phyloP scores from a whole-genome alignment of 2,797 vertebrate genomes.

The Xenentodon cancila region DNA sequence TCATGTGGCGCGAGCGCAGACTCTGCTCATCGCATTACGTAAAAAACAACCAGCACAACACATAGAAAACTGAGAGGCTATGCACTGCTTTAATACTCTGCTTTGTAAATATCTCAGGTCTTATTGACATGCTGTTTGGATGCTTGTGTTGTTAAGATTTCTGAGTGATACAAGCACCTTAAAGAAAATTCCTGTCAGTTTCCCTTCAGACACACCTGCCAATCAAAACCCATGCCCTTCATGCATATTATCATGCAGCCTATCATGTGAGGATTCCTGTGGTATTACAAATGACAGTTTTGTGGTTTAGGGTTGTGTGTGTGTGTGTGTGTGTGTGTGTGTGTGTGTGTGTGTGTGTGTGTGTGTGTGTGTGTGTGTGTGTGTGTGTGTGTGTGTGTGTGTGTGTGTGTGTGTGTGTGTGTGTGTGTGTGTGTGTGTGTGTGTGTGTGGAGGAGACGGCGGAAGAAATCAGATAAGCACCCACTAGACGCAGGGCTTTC shows the following conservation, averaged over 20 bases:
- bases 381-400: conserved; percentile 20
- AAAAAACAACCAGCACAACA: background rate
- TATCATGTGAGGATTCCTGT: conserved; percentile 63
- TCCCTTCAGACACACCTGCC: conserved; percentile 47
- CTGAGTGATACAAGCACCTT: conserved; percentile 8
- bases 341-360: conserved; percentile 20
- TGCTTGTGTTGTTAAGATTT: conserved; percentile 29
- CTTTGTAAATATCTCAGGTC: background rate
- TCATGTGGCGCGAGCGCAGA: conserved; percentile 8
- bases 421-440: conserved; percentile 17
- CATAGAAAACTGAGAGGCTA: conserved; percentile 37
- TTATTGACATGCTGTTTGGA: conserved; percentile 4
- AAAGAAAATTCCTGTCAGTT: conserved; percentile 9
- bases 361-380: background rate
- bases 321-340: conserved; percentile 7
- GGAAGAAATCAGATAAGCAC: conserved; percentile 54
- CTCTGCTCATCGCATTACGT: conserved; percentile 1
- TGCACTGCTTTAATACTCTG: conserved; percentile 1
- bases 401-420: conserved; percentile 1
- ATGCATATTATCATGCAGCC: conserved; percentile 44
- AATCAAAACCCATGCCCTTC: conserved; percentile 65
- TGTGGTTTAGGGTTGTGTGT: too few relatives aligned
- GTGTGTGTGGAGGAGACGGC: conserved; percentile 8
- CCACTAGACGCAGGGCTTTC: conserved; percentile 35
- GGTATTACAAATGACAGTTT: conserved; percentile 18